Evolutionary conservation across 2,797 vertebrate genomes (phyloP).

Genomic region (Rhinichthys osculus): DNA sequence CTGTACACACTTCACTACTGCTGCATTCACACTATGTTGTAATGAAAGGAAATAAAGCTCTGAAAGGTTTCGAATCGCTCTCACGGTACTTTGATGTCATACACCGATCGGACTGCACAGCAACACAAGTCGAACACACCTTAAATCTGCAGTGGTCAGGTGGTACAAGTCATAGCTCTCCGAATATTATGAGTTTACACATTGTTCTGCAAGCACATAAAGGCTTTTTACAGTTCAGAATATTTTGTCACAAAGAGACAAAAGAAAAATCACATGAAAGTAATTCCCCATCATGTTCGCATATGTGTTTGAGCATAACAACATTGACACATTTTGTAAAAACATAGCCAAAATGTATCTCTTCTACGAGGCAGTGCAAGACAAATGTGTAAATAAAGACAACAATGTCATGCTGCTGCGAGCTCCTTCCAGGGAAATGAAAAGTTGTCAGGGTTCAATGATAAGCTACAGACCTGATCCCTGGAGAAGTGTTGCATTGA

Average conservation of each 20-base stretch:
- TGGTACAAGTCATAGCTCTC: neutral
- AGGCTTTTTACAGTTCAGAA: neutral
- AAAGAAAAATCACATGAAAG: neutral
- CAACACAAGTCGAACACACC: no score
- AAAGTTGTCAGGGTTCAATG: slow-evolving; percentile 51
- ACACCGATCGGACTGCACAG: no score
- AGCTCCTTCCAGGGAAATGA: slow-evolving; percentile 43
- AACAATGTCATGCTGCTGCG: slow-evolving; percentile 33
- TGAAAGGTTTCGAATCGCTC: neutral
- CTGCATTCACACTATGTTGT: no score
- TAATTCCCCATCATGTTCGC: neutral
- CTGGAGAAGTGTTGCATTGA: slow-evolving; percentile 43
- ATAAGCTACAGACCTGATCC: slow-evolving; percentile 46
- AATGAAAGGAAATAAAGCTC: no score
- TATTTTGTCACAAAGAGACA: neutral
- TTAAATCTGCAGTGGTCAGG: no score
- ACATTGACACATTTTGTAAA: slow-evolving; percentile 2
- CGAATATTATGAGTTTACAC: neutral
- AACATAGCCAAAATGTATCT: slow-evolving; percentile 32
- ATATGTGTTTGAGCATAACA: slow-evolving; percentile 2
- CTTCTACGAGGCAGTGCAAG: neutral
- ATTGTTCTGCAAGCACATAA: neutral
- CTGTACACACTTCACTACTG: neutral
- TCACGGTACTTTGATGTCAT: neutral
- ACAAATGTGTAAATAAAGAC: slow-evolving; percentile 57